Evolutionary conservation across 2,888 invertebrate genomes (phyloP).

Genomic region (Sphaeridia pumilis): DNA sequence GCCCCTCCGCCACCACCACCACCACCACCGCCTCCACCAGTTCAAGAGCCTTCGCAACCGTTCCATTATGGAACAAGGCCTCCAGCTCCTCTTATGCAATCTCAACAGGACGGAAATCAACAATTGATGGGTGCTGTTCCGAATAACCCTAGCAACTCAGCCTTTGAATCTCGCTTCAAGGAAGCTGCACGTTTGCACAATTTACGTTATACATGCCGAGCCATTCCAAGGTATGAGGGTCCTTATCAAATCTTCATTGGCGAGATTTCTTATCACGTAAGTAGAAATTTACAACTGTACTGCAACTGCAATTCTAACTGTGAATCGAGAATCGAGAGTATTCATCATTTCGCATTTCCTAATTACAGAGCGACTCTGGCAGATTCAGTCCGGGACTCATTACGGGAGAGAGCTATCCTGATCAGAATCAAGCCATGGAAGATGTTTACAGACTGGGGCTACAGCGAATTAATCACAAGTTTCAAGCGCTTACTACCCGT

Average conservation of each 20-base stretch:
- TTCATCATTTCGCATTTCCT: too few species aligned
- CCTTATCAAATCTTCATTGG: conserved; percentile 5
- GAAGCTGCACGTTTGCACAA: background rate
- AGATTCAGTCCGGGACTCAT: background rate
- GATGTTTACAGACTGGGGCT: conserved; percentile 5
- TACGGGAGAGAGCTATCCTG: conserved; percentile 9
- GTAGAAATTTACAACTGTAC: background rate
- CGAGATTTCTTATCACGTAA: conserved; percentile 5
- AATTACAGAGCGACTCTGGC: background rate
- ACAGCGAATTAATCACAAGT: too few species aligned
- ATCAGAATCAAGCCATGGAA: conserved; percentile 5
- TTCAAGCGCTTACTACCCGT: background rate
- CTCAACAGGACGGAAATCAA: too few species aligned
- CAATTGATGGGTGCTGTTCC: too few species aligned
- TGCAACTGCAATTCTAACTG: background rate
- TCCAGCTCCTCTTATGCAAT: too few species aligned
- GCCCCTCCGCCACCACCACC: background rate
- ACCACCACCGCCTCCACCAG: background rate
- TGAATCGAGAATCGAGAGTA: background rate
- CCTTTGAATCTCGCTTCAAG: conserved; percentile 3
- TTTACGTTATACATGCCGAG: background rate
- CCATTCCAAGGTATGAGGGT: conserved; percentile 11
- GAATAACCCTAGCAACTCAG: background rate
- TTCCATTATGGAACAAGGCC: background rate
- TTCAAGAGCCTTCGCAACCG: background rate